Conservation (phyloP, 2,888 invertebrate genomes). For the Ametastegia equiseti region DNA sequence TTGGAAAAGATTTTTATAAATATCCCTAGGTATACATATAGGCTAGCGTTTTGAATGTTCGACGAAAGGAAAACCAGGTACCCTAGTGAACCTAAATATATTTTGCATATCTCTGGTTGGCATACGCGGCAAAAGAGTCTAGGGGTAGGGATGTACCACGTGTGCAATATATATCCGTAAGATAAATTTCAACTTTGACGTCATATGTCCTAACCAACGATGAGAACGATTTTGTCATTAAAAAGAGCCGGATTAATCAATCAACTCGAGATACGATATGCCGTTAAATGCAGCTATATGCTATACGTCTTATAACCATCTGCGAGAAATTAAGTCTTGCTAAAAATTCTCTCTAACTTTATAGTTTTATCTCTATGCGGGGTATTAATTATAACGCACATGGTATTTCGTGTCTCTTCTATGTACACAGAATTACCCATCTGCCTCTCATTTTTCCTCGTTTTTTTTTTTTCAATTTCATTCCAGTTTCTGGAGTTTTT, state of each 20-base stretch:
- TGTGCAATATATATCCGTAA: not conserved
- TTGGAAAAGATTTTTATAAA: too few relatives aligned
- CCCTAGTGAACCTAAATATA: not conserved
- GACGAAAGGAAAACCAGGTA: not conserved
- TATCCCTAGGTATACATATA: too few relatives aligned
- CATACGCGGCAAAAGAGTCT: too few relatives aligned
- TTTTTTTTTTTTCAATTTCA: not conserved
- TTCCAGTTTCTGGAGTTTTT: not conserved
- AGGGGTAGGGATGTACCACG: too few relatives aligned
- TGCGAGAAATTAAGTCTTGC: slow-evolving; percentile 3
- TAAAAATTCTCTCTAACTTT: not conserved
- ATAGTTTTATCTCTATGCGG: not conserved
- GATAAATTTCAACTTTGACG: slow-evolving; percentile 26
- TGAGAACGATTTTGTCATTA: not conserved
- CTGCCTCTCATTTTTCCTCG: not conserved
- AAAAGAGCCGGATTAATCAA: not conserved
- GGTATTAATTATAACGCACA: not conserved
- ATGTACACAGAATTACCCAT: too few relatives aligned
- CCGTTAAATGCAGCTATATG: too few relatives aligned
- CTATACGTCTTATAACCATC: not conserved
- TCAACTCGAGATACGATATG: too few relatives aligned
- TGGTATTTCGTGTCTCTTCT: not conserved
- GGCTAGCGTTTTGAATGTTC: not conserved
- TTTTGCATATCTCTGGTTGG: not conserved
- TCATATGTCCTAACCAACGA: slow-evolving; percentile 15